Base-by-base conservation (phyloP, 2,888 invertebrate genomes). In the Pachymerium ferrugineum region DNA sequence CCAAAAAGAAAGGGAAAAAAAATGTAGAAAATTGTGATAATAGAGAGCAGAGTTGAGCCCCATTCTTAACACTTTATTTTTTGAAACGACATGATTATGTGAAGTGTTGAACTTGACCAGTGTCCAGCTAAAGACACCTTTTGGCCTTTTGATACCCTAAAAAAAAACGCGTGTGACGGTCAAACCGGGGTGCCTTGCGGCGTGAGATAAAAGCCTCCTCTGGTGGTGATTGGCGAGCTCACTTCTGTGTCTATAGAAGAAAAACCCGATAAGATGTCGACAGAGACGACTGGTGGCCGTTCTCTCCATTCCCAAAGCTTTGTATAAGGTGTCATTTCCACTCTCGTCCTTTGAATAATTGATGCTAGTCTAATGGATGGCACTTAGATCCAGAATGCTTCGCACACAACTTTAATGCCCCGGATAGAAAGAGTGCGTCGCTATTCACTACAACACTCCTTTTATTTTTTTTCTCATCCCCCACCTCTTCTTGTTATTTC, bases 201-300 rank as follows among this genome's bases (percentile, higher is more conserved):
- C 4, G 3, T 1, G 19, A 54, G 25, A 54, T 54, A 54, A 54
- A 54, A 54, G 47, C 47, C 16, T 19, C 47, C 47, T 47, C 47
- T 47, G 47, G 47, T 47, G 47, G 47, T 47, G 47, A 47, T 47
- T 47, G 47, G 47, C 47, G 47, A 47, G 54, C 25, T 54, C 22
- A n/a, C 38, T n/a, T 38, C 25, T 6, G 10, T 54, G 22, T 54
- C 54, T 54, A 19, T 19, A 16, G 19, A 16, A 6, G 14, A 5
- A 6, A 47, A 6, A 47, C 1, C 47, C 16, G 47, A 47, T 47
- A 47, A 47, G 47, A n/a, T 6, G 38, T n/a, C 8, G 38, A n/a
- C 38, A 38, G 38, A 47, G 47, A 3, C 47, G 1, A 2, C 47
- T 14, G 8, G 19, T 8, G 54, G 54, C 38, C 8, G 38, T 1